Percentiles rank a stretch among this genome's conserved stretches.
Evolutionary conservation across 2,888 invertebrate genomes (phyloP).

Genomic region (Pammene fasciana): DNA sequence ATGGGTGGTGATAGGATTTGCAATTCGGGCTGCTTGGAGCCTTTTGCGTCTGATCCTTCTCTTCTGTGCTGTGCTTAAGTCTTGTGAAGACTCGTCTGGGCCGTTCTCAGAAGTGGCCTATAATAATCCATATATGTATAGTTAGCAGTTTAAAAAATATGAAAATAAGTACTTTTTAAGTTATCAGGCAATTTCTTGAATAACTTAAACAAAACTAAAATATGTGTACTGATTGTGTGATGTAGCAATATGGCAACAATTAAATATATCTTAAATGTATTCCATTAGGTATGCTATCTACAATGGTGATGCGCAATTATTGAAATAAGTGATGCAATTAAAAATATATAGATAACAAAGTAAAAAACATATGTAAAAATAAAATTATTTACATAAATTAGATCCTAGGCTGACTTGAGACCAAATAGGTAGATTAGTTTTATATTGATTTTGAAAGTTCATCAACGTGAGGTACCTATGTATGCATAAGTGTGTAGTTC

Average conservation of each 20-base stretch:
- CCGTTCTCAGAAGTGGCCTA: constrained; percentile 9
- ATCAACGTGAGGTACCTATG: too few species aligned
- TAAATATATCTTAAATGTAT: not conserved
- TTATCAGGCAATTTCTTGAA: not conserved
- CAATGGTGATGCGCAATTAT: not conserved
- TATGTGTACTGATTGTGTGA: constrained; percentile 9
- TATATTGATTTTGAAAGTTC: too few species aligned
- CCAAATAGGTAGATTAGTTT: too few species aligned
- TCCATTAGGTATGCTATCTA: not conserved
- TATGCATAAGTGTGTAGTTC: too few species aligned
- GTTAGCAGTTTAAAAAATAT: not conserved
- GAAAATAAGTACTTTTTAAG: not conserved
- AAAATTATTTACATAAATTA: too few species aligned
- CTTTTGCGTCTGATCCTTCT: constrained; percentile 63
- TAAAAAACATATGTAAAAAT: too few species aligned
- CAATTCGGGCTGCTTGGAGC: constrained; percentile 49
- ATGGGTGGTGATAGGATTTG: constrained; percentile 1
- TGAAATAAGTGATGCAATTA: not conserved
- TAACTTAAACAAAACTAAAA: not conserved
- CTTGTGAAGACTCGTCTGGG: constrained; percentile 10
- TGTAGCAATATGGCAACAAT: constrained; percentile 17
- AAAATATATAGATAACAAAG: not conserved
- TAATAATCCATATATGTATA: constrained; percentile 9
- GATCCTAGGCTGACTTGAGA: too few species aligned
- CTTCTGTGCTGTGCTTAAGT: constrained; percentile 54